A percentile compares a stretch with the other conserved stretches of the same genome.
These are phyloP conservation scores for Coenobita brevimanus DNA, from an alignment of 1,140 invertebrate genomes.

Conservation along the genomic window DNA sequence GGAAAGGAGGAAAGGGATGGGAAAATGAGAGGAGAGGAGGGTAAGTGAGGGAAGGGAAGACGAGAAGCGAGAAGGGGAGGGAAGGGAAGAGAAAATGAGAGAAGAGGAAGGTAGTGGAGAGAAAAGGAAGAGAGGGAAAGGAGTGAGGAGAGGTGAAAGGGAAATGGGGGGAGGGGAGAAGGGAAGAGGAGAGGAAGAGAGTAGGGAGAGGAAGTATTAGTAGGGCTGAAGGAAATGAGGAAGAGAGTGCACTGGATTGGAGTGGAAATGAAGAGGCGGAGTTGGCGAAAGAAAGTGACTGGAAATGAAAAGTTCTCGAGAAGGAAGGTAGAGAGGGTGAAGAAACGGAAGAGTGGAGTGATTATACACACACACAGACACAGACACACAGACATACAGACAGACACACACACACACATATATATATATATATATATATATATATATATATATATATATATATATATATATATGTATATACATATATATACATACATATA, in stretches of 20 bases:
- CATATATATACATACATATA: neutral
- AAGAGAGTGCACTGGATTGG: neutral
- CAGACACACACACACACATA: slow-evolving; percentile 4
- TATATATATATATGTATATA: slow-evolving; percentile 6
- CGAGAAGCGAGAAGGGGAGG: slow-evolving; percentile 5
- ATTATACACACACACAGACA: slow-evolving; percentile 3
- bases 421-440: slow-evolving; percentile 7
- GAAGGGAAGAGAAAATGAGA: neutral
- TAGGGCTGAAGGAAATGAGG: neutral
- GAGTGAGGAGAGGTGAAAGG: neutral
- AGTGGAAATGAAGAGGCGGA: neutral
- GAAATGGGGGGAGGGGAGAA: no score
- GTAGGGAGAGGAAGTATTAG: neutral
- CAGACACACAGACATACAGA: neutral
- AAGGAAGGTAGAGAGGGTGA: no score
- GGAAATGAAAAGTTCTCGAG: no score
- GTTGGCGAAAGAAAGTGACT: no score
- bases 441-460: neutral
- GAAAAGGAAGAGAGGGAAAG: no score
- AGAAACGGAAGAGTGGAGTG: no score
- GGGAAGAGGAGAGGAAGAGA: neutral
- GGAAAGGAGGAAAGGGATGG: no score
- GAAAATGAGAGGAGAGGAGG: no score
- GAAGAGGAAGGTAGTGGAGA: neutral
- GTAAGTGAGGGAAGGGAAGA: neutral